Evolutionary conservation across 2,113 vertebrate species (phyloP).

Genomic region (Nibea albiflora): DNA sequence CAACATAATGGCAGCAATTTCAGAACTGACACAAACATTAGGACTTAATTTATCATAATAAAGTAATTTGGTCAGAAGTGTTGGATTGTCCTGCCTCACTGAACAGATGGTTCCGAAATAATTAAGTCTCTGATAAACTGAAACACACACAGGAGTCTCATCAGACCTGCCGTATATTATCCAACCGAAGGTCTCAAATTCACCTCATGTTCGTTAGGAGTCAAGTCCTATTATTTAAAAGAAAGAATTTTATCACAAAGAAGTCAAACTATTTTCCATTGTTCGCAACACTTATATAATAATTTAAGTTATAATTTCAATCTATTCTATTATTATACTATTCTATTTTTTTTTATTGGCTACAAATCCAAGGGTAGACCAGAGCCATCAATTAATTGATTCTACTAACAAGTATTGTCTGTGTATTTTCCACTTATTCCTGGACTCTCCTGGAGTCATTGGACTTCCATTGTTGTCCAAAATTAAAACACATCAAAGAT

Average conservation of each 20-base stretch:
- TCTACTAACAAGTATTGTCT: too few species aligned
- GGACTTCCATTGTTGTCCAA: too few species aligned
- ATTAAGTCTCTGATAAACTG: neutral
- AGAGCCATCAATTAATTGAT: too few species aligned
- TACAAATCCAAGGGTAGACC: too few species aligned
- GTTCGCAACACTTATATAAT: neutral
- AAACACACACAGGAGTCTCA: neutral
- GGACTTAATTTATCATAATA: constrained; percentile 62
- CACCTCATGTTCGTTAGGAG: neutral
- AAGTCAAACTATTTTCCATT: neutral
- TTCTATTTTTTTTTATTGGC: too few species aligned
- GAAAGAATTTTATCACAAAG: neutral
- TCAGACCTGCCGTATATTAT: neutral
- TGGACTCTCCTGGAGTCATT: too few species aligned
- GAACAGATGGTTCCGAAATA: constrained; percentile 39
- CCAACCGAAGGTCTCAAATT: constrained; percentile 3
- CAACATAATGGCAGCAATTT: constrained; percentile 61
- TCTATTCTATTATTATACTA: neutral
- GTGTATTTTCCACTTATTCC: too few species aligned
- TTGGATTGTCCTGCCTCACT: neutral
- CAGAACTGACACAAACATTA: constrained; percentile 59
- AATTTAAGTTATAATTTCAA: neutral
- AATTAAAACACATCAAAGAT: too few species aligned
- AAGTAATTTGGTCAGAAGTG: constrained; percentile 32
- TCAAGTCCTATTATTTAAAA: neutral